Base-by-base conservation (phyloP, 23 tunicate genomes). In the Halocynthia roretzi region DNA sequence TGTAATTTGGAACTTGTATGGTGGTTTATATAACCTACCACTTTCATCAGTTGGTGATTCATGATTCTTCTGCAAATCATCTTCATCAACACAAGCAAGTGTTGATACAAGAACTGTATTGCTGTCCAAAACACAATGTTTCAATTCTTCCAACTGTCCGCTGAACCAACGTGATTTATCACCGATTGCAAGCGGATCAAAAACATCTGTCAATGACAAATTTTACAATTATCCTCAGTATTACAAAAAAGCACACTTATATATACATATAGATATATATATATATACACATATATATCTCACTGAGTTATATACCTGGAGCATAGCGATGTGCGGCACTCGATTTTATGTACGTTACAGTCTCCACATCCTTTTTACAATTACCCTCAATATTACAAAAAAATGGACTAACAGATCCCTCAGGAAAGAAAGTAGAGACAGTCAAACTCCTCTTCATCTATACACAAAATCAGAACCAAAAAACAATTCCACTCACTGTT, bases 101-200 rank as follows among this genome's bases (percentile, higher is more conserved):
- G 98, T 84, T 51, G 92, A 90, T 17, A 92, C 87, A 54, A 92
- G 73, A 6, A 86, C 71, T 61, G 73, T 75, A 67, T 80, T 51
- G 52, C 69, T 68, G 50, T 82, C 92, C 7, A 82, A 80, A 19
- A 87, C 79, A 6, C 87, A 77, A 70, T 96, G 96, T 62, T 75
- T 49, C 51, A 96, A 65, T 65, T 87, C 87, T 15, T 77, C 67
- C 7, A 96, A 75, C 11, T 86, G 96, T 53, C 70, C 70, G 9
- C 89, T 80, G 61, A 96, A 96, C 99, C 99, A 96, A 70, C 90
- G 89, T 61, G 99, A 53, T 78, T 96, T 96, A 77, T 96, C 99
- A 0, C 99, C 99, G 76, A 96, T 96, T 51, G 61, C 70, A 52
- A 68, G 62, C 8, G 99, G 99, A 75, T 96, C 96, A 65, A 76